A percentile compares a stretch with the other conserved stretches of the same genome.
These are phyloP conservation scores for Tachysurus fulvidraco DNA, from an alignment of 2,113 vertebrate species.

Conservation along the genomic window DNA sequence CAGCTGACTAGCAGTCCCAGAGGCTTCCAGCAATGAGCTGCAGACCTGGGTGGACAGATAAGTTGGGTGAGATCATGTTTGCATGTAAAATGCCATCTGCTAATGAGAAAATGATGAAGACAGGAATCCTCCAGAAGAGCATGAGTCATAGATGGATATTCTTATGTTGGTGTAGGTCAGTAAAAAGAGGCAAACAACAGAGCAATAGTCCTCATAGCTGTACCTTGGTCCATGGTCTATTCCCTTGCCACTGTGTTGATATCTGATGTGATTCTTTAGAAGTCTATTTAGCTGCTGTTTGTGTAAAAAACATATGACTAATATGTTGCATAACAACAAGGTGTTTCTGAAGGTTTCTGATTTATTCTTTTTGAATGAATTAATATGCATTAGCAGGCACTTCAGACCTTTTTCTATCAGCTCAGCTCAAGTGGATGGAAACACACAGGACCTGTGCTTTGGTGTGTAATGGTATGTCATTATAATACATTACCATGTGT, in stretches of 20 bases:
- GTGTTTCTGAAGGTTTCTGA: not conserved
- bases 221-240: not conserved
- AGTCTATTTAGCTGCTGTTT: not conserved
- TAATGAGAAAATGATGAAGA: not conserved
- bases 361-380: not conserved
- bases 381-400: not conserved
- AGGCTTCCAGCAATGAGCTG: not conserved
- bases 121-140: not conserved
- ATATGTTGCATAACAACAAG: not conserved
- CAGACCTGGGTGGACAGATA: slow-evolving; percentile 1
- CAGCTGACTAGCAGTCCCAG: not conserved
- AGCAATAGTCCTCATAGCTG: not conserved
- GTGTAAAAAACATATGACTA: not conserved
- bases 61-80: not conserved
- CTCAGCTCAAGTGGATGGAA: not conserved
- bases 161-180: not conserved
- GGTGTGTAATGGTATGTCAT: not conserved
- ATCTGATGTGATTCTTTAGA: not conserved
- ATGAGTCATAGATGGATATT: not conserved
- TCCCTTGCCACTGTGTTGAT: not conserved
- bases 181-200: not conserved
- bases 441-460: not conserved
- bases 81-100: slow-evolving; percentile 10
- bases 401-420: not conserved
- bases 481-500: not conserved